These are phyloP conservation scores for Thalassaphorura encarpata DNA, from an alignment of 1,140 invertebrate species.

Conservation along the genomic window DNA sequence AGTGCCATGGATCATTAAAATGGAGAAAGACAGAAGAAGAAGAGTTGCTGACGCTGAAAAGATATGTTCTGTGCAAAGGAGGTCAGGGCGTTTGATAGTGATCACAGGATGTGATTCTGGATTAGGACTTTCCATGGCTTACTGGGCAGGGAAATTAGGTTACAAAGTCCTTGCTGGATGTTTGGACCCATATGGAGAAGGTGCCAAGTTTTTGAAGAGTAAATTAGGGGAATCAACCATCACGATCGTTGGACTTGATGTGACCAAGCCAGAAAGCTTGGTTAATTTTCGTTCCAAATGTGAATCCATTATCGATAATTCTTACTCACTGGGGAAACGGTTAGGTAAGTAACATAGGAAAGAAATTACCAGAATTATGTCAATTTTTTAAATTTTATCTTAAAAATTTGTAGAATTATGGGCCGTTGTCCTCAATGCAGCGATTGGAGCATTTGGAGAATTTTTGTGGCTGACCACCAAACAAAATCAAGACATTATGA, in stretches of 20 bases:
- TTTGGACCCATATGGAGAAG: conserved; percentile 44
- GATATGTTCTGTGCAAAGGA: too few relatives aligned
- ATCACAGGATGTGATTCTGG: conserved; percentile 76
- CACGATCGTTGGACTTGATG: conserved; percentile 52
- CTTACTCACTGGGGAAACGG: too few relatives aligned
- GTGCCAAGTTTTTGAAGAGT: conserved; percentile 34
- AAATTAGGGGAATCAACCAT: conserved; percentile 36
- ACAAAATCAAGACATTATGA: conserved; percentile 58
- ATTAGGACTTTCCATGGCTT: conserved; percentile 59
- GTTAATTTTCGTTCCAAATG: too few relatives aligned
- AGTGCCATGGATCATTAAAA: too few relatives aligned
- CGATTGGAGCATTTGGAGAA: conserved; percentile 77
- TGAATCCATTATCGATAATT: too few relatives aligned
- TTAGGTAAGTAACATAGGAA: conserved; percentile 5
- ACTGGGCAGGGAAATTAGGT: conserved; percentile 48
- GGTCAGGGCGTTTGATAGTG: conserved; percentile 43
- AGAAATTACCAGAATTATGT: conserved; percentile 5
- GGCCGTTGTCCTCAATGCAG: conserved; percentile 77
- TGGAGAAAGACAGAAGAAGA: too few relatives aligned
- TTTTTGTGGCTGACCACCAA: conserved; percentile 72
- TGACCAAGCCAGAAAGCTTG: conserved; percentile 53
- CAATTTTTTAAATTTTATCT: too few relatives aligned
- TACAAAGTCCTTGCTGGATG: conserved; percentile 60
- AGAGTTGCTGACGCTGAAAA: too few relatives aligned
- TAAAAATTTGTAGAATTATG: conserved; percentile 50